Conservation (phyloP, 1,140 invertebrate genomes). For the Rhyacophila brunnea region DNA sequence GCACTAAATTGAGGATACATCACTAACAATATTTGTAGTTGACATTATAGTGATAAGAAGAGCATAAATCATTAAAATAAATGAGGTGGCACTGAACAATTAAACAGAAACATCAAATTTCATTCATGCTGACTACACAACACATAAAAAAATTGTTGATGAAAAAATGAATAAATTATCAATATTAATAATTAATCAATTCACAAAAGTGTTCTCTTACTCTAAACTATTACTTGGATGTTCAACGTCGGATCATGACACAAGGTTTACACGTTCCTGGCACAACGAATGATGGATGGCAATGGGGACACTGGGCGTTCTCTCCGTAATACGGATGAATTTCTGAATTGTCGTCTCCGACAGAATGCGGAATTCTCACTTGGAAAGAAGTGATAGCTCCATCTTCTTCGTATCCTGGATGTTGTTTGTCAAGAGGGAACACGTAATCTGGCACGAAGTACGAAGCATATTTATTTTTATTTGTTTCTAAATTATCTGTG, state of each 20-base stretch:
- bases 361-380: conserved; percentile 52
- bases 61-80: no score
- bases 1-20: no score
- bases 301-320: conserved; percentile 59
- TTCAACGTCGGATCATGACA: conserved; percentile 46
- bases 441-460: conserved; percentile 59
- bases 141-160: no score
- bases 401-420: conserved; percentile 56
- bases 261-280: conserved; percentile 60
- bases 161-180: no score
- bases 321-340: conserved; percentile 54
- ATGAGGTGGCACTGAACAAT: no score
- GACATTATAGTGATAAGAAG: no score
- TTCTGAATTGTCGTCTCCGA: conserved; percentile 30
- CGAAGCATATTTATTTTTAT: conserved; percentile 40
- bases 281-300: conserved; percentile 58
- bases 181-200: no score
- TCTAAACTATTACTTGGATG: no score
- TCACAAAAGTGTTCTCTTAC: no score
- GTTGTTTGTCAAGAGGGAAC: conserved; percentile 55
- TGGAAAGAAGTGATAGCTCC: conserved; percentile 58
- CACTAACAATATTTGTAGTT: no score
- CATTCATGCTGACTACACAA: no score
- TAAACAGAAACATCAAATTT: no score
- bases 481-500: conserved; percentile 15